Evolutionary conservation across 2,888 invertebrate species (phyloP), one percentile per base, ranked within the genome.

Genomic region (Pseudeuparius sepicola): DNA sequence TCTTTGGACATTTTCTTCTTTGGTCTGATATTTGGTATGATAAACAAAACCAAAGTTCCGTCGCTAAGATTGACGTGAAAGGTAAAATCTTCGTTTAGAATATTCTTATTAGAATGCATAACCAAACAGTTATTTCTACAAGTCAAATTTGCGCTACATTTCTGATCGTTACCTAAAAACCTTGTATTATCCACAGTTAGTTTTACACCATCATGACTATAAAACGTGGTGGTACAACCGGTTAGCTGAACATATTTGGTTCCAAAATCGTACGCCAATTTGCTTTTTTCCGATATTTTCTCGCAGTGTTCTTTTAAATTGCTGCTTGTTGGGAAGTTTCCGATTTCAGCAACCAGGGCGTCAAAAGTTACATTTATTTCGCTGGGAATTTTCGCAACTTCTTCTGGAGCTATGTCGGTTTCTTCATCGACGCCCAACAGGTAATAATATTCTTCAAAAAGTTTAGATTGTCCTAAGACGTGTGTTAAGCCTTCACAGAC

Each of bases 131-230:
- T 46, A 20, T 38, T 40, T 16, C 44, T 41, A 28, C 43, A 43
- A 9, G 17, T 18, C 7, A 55, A 14, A 27, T 38, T 47, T 1
- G 52, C 43, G 5, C 41, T 45, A 40, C 53, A 51, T 37, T 49
- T 49, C 24, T 36, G 36, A 6, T 42, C 33, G n/a, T 47, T 45
- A 11, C 47, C 42, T 5, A 49, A 18, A 9, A 53, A 41, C 33
- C 45, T 40, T 9, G 49, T 42, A 16, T 49, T 52, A 25, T 56
- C 54, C 1, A 56, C 46, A 6, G 36, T 40, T 14, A 55, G 31
- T 38, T 47, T 49, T 12, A 55, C 49, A 12, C 41, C 44, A 34
- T 56, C 55, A 17, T 52, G 47, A 31, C 54, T 55, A 2, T 39
- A 34, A 34, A 56, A 55, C n/a, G 42, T 46, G 1, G 50, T 53